phyloP scores from a whole-genome alignment of 2,888 invertebrate species.

The Ernsta delagoae region DNA sequence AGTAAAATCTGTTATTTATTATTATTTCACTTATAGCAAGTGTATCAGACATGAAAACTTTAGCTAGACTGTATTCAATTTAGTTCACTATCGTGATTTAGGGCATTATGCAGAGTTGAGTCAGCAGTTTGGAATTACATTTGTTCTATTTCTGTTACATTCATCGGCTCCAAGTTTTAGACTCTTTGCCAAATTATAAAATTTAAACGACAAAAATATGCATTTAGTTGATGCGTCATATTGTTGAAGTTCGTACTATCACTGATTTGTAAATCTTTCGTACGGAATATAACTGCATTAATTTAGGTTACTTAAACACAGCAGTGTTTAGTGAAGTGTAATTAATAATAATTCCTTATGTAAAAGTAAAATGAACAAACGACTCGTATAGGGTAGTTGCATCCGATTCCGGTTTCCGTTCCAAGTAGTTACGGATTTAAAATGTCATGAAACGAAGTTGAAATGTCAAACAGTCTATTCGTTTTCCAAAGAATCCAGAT shows the following conservation, averaged over 20 bases:
- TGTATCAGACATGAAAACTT: background rate
- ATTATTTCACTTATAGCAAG: background rate
- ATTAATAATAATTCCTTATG: too few relatives aligned
- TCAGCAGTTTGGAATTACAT: conserved; percentile 68
- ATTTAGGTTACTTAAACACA: too few relatives aligned
- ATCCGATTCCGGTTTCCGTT: too few relatives aligned
- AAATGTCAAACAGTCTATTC: background rate
- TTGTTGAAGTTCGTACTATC: background rate
- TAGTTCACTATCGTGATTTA: conserved; percentile 45
- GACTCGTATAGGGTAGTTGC: too few relatives aligned
- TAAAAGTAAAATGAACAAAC: too few relatives aligned
- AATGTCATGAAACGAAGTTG: too few relatives aligned
- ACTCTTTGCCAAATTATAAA: conserved; percentile 75
- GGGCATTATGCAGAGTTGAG: conserved; percentile 56
- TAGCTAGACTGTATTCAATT: conserved; percentile 28
- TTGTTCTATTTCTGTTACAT: conserved; percentile 70
- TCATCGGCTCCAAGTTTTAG: conserved; percentile 66
- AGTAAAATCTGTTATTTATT: background rate
- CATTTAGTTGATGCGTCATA: conserved; percentile 47
- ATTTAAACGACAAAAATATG: conserved; percentile 74
- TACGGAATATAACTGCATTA: too few relatives aligned
- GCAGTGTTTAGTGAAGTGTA: too few relatives aligned
- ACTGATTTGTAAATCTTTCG: background rate
- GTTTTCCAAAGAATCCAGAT: background rate
- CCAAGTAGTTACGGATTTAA: too few relatives aligned